Percentiles rank a stretch among this genome's conserved stretches.
phyloP scores from a whole-genome alignment of 1,140 invertebrate genomes.

The Aphaenogaster rudis region DNA sequence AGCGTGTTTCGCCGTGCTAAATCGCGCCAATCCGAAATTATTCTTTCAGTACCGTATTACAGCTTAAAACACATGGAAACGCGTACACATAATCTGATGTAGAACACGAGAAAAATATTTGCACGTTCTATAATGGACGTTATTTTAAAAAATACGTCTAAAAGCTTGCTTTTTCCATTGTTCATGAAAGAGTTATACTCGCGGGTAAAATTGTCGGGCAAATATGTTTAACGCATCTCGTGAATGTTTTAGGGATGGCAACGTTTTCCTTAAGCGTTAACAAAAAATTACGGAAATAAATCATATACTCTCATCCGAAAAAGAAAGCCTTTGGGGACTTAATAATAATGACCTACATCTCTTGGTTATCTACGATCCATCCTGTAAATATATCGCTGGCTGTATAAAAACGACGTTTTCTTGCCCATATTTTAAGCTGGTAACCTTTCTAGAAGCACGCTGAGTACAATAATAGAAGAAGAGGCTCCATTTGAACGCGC shows the following conservation, averaged over 20 bases:
- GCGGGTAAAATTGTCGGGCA: not conserved
- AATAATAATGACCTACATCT: constrained; percentile 30
- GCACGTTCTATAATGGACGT: not conserved
- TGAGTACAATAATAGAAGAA: constrained; percentile 14
- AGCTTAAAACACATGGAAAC: not conserved
- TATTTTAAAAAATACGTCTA: constrained; percentile 39
- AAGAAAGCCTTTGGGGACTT: constrained; percentile 21
- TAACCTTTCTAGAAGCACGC: not conserved
- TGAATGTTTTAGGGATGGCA: not conserved
- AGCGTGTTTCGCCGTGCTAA: not conserved
- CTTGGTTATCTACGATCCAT: not conserved
- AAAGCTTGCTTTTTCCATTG: not conserved
- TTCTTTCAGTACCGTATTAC: constrained; percentile 28
- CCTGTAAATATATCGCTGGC: not conserved
- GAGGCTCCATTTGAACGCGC: constrained; percentile 23
- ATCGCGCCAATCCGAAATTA: constrained; percentile 40
- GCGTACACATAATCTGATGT: constrained; percentile 7
- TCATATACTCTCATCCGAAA: not conserved
- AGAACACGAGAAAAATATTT: constrained; percentile 22
- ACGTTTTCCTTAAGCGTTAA: not conserved
- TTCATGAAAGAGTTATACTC: constrained; percentile 5
- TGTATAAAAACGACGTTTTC: constrained; percentile 10
- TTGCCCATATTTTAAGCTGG: not conserved
- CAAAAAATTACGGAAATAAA: constrained; percentile 28
- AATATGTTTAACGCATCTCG: not conserved